Conservation (phyloP, 1,140 invertebrate species). For the Aphis gossypii region DNA sequence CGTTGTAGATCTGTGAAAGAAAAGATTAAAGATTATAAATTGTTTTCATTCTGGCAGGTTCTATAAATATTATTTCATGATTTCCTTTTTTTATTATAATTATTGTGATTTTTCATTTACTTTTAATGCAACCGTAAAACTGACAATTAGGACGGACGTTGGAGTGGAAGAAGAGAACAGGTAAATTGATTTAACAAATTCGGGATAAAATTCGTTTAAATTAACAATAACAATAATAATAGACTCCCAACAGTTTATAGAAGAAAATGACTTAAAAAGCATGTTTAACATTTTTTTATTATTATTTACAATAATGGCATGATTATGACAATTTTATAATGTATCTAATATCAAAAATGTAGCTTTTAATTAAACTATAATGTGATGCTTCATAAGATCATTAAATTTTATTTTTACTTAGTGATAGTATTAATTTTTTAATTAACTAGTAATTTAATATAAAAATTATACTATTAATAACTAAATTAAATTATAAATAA, state of each 20-base stretch:
- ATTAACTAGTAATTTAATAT: background rate
- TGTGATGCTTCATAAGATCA: background rate
- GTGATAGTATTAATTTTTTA: background rate
- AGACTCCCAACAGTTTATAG: conserved; percentile 21
- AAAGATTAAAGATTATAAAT: background rate
- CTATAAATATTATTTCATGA: background rate
- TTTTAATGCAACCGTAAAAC: conserved; percentile 53
- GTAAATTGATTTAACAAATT: conserved; percentile 43
- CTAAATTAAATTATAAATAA: background rate
- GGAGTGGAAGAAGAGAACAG: conserved; percentile 46
- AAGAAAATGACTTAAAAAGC: conserved; percentile 21
- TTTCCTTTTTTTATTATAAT: conserved; percentile 20
- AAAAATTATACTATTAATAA: background rate
- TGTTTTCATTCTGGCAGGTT: background rate
- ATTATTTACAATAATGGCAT: background rate
- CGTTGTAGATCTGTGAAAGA: background rate
- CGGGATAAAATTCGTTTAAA: conserved; percentile 12
- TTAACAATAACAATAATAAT: conserved; percentile 14
- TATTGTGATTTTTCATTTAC: conserved; percentile 43
- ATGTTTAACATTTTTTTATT: background rate
- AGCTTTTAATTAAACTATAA: background rate
- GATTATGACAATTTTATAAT: background rate
- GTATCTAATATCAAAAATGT: background rate
- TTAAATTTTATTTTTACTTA: background rate
- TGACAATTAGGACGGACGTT: conserved; percentile 44